A percentile compares a stretch with the other conserved stretches of the same genome.
Conservation (phyloP, 2,113 vertebrate species). For the Scalopus aquaticus region DNA sequence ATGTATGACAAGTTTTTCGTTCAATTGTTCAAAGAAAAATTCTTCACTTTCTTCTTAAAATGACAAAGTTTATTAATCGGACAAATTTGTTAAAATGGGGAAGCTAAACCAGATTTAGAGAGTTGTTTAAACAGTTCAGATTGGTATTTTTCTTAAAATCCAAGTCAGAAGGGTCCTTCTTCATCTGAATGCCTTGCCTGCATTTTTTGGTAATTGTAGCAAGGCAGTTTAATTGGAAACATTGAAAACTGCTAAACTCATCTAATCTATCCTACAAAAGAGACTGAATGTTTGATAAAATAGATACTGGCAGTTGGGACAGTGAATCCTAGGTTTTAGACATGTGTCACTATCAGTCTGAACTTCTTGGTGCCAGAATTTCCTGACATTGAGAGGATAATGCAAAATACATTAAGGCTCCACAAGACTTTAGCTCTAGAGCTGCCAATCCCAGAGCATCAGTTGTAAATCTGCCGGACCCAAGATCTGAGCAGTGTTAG, state of each 20-base stretch:
- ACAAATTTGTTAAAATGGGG: slow-evolving; percentile 21
- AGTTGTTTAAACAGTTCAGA: slow-evolving; percentile 37
- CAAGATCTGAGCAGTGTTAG: slow-evolving; percentile 79
- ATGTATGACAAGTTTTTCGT: background rate
- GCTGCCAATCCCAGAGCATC: slow-evolving; percentile 80
- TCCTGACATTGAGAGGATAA: slow-evolving; percentile 81
- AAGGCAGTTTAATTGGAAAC: slow-evolving; percentile 82
- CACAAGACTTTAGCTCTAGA: slow-evolving; percentile 77
- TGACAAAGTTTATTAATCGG: background rate
- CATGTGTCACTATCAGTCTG: slow-evolving; percentile 80
- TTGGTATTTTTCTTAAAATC: slow-evolving; percentile 58
- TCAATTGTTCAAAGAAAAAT: slow-evolving; percentile 32
- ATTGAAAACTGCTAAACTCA: slow-evolving; percentile 74
- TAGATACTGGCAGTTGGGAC: slow-evolving; percentile 80
- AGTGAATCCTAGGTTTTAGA: slow-evolving; percentile 78
- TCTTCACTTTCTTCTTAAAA: slow-evolving; percentile 24
- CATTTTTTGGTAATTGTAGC: slow-evolving; percentile 69
- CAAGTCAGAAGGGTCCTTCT: slow-evolving; percentile 62
- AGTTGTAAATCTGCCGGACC: slow-evolving; percentile 72
- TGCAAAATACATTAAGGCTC: slow-evolving; percentile 86
- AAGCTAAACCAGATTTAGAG: slow-evolving; percentile 52
- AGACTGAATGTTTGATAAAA: slow-evolving; percentile 81
- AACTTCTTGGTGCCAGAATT: slow-evolving; percentile 82
- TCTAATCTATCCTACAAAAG: slow-evolving; percentile 69
- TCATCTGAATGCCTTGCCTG: background rate